phyloP scores from a whole-genome alignment of 2,113 vertebrate species.

The Potamarius usumacintae region DNA sequence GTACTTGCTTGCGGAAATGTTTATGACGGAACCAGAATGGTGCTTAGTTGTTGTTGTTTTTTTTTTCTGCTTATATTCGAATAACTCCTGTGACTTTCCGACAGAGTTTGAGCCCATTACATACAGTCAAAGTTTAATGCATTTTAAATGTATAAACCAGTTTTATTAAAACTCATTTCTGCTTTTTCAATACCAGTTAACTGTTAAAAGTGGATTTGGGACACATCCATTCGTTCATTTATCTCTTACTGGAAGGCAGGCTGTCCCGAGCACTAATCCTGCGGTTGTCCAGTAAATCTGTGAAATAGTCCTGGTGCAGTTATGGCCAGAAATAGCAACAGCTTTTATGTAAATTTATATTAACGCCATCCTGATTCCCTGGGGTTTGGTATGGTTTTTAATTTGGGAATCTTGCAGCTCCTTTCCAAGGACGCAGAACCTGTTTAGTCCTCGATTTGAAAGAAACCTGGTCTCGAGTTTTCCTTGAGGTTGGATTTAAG shows the following conservation, averaged over 20 bases:
- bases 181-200: background rate
- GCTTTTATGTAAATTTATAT: background rate
- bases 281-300: background rate
- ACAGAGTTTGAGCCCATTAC: background rate
- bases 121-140: background rate
- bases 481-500: background rate
- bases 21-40: no score
- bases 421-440: background rate
- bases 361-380: background rate
- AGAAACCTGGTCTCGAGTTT: no score
- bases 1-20: background rate
- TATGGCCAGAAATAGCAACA: background rate
- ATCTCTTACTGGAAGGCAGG: constrained; percentile 48
- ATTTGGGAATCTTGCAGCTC: background rate
- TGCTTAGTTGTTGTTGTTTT: background rate
- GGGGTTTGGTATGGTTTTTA: background rate
- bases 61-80: background rate
- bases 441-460: background rate
- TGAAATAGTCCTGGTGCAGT: background rate
- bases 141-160: background rate
- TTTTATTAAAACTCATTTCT: no score
- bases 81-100: background rate
- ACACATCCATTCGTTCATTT: background rate
- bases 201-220: background rate
- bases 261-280: constrained; percentile 1